phyloP scores from a whole-genome alignment of 2,113 vertebrate species.

The Chiloscyllium plagiosum region DNA sequence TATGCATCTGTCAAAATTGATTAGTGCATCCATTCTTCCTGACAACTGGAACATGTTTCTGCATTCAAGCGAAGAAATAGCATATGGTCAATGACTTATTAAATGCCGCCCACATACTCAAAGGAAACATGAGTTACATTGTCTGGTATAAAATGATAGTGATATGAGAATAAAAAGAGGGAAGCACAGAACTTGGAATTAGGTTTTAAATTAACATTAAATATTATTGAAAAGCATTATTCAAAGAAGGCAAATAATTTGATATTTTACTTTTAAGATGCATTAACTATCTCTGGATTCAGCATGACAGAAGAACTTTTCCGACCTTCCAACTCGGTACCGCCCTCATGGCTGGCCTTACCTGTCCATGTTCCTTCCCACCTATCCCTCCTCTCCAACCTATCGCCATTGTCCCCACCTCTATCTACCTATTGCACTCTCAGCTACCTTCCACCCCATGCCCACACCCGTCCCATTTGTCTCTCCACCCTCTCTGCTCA shows the following conservation, averaged over 20 bases:
- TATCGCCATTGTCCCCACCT: too few relatives aligned
- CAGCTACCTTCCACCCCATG: too few relatives aligned
- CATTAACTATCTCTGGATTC: background rate
- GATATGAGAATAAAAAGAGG: background rate
- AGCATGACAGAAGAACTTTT: background rate
- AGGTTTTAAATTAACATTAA: background rate
- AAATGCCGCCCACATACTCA: background rate
- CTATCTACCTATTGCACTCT: too few relatives aligned
- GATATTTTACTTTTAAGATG: background rate
- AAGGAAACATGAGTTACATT: background rate
- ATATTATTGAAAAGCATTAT: background rate
- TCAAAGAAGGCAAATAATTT: background rate
- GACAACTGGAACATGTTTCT: background rate
- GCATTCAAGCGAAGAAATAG: background rate
- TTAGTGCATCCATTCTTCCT: background rate
- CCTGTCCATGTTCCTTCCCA: too few relatives aligned
- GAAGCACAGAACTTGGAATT: background rate
- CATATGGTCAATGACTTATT: constrained; percentile 5
- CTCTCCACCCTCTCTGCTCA: too few relatives aligned
- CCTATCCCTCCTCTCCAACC: too few relatives aligned
- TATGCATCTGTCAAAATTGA: background rate
- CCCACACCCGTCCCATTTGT: too few relatives aligned
- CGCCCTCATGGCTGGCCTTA: too few relatives aligned
- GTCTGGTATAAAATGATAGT: background rate
- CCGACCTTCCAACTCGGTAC: too few relatives aligned